Evolutionary conservation across 2,113 vertebrate genomes (phyloP), one percentile per base, ranked within the genome.

Genomic region (Takifugu bimaculatus): DNA sequence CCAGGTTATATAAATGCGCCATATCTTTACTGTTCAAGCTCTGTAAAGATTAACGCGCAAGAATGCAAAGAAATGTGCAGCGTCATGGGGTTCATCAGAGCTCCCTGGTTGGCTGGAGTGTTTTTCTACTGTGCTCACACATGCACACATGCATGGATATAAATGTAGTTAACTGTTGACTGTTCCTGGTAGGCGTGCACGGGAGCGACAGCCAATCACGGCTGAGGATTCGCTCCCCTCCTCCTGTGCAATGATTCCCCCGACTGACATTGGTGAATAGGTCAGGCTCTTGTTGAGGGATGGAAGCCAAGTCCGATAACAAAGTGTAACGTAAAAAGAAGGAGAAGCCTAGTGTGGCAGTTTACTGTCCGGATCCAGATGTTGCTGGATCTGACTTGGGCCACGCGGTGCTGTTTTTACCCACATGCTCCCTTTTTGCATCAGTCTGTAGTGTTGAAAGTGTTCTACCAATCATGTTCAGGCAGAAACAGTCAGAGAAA

Each of bases 151-250:
- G 62, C 50, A 54, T 29, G 60, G 6, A 10, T 47, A 75, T 42
- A 56, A 49, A 47, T 42, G 54, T 27, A 71, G 72, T 12, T 63
- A 13, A 13, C 26, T 74, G 5, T 25, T 51, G 35, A 26, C 15
- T 10, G 20, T 54, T 74, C 20, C 26, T 6, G 42, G 4, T 60
- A 57, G 78, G 71, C 49, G 68, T 75, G 77, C 74, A 51, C 20
- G 32, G 56, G 6, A 13, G n/a, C 26, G 42, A 4, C 39, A 74
- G 65, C 89, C 88, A 88, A 88, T 92, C 82, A 78, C 57, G 57
- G 72, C 28, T 3, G 58, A 45, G 49, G 49, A 66, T 72, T 54
- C 66, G 65, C 61, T 50, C 74, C 80, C 84, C 90, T 84, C 90
- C 91, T 83, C 74, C 74, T 60, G 29, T 54, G 44, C 47, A 5